phyloP scores from a whole-genome alignment of 1,140 invertebrate species.

The Dendrolimus punctatus region DNA sequence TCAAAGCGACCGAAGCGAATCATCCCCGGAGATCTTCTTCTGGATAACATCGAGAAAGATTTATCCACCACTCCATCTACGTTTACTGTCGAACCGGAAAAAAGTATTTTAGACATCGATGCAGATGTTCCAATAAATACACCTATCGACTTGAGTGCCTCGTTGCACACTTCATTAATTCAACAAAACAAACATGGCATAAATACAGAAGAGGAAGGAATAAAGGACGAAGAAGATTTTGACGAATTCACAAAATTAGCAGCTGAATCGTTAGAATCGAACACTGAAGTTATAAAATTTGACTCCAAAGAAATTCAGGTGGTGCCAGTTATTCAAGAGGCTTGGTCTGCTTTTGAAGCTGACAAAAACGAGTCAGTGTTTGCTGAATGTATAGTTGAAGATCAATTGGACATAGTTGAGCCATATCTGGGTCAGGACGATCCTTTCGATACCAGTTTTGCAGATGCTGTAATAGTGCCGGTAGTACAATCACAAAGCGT shows the following conservation, averaged over 20 bases:
- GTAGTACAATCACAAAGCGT: constrained; percentile 51
- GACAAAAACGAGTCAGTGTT: constrained; percentile 91
- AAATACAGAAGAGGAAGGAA: constrained; percentile 11
- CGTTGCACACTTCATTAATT: constrained; percentile 72
- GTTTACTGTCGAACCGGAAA: constrained; percentile 48
- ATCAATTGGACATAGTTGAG: constrained; percentile 57
- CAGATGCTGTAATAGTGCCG: constrained; percentile 79
- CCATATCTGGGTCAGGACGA: constrained; percentile 71
- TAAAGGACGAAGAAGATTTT: constrained; percentile 70
- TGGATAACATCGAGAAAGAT: constrained; percentile 78
- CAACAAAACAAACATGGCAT: constrained; percentile 46
- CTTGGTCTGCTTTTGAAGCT: constrained; percentile 76
- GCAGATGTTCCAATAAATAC: constrained; percentile 75
- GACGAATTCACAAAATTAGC: constrained; percentile 85
- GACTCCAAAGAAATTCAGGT: constrained; percentile 45
- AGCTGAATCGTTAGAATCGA: constrained; percentile 78
- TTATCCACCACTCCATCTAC: constrained; percentile 7
- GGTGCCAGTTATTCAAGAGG: constrained; percentile 64
- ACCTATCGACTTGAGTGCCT: constrained; percentile 77
- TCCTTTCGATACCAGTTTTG: constrained; percentile 91
- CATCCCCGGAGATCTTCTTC: constrained; percentile 77
- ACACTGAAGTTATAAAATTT: constrained; percentile 54
- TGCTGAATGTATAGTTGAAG: constrained; percentile 80
- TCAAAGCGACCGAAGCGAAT: constrained; percentile 73
- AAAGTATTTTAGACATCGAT: constrained; percentile 83